phyloP scores from a whole-genome alignment of 2,888 invertebrate genomes.

The Dione juno region DNA sequence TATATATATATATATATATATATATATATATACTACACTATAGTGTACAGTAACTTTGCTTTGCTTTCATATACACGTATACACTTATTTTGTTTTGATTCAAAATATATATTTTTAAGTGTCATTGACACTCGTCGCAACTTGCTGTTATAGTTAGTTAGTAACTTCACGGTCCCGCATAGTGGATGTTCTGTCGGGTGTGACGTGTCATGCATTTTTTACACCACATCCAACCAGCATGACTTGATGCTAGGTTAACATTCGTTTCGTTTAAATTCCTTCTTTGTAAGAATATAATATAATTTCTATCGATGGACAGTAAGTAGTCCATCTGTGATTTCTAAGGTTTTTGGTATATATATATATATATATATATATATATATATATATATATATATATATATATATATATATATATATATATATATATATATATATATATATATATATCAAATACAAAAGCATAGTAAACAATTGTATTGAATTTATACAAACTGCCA shows the following conservation, averaged over 20 bases:
- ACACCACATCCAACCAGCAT: constrained; percentile 36
- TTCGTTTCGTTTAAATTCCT: not conserved
- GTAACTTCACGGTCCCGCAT: constrained; percentile 29
- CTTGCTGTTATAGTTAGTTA: constrained; percentile 2
- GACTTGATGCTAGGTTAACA: constrained; percentile 16
- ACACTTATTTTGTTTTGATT: not conserved
- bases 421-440: too few species aligned
- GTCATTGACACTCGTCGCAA: not conserved
- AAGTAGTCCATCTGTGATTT: too few species aligned
- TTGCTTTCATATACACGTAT: too few species aligned
- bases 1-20: too few species aligned
- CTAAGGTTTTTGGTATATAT: too few species aligned
- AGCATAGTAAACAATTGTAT: not conserved
- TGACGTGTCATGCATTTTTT: constrained; percentile 41
- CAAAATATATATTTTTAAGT: not conserved
- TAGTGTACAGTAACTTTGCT: not conserved
- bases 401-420: too few species aligned
- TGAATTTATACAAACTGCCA: not conserved
- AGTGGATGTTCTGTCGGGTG: constrained; percentile 39
- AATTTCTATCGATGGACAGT: too few species aligned
- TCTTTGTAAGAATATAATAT: not conserved
- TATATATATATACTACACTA: too few species aligned
- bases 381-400: too few species aligned
- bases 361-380: too few species aligned
- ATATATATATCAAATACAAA: not conserved